Evolutionary conservation across 2,888 invertebrate genomes (phyloP), one percentile per base, ranked within the genome.

Genomic region (Epirrita christyi): DNA sequence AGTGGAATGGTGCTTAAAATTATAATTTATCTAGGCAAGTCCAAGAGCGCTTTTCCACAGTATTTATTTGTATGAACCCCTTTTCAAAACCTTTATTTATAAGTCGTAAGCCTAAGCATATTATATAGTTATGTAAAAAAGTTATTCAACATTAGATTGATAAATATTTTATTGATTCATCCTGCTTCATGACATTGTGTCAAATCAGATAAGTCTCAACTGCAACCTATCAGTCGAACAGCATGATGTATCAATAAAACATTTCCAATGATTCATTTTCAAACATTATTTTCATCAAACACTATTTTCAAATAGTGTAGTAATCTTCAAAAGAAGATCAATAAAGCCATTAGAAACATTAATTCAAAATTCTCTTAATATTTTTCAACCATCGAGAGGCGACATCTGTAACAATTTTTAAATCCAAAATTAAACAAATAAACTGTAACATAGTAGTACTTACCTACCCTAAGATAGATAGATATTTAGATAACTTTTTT

Each of bases 321-420:
- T 7, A n/a, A 38, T 55, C 59, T 51, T 59, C 59, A 55, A 55
- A 59, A 55, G 59, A 59, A 55, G 55, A 59, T n/a, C 47, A 51
- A 40, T 59, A 59, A 50, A 51, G 55, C 47, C 55, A 47, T 50
- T n/a, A 59, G 46, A 59, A 55, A 59, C 38, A 50, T 55, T 59
- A 49, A 41, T 54, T 49, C 38, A 50, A 54, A 54, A 54, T 36
- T 46, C 36, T 59, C 38, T 45, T 42, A 4, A 41, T 27, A 43
- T 10, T 53, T 43, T 47, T 28, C 14, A 38, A 47, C 45, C 41
- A 53, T 13, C 1, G 14, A 48, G 46, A 55, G 40, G 14, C 44
- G 48, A 55, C 44, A 49, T 45, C 40, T 2, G 13, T 27, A 11
- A 29, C 37, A 5, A 44, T n/a, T n/a, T n/a, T n/a, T n/a, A n/a